Evolutionary conservation across 23 tunicate species (phyloP).

Genomic region (Oikopleura vanhoeffeni): DNA sequence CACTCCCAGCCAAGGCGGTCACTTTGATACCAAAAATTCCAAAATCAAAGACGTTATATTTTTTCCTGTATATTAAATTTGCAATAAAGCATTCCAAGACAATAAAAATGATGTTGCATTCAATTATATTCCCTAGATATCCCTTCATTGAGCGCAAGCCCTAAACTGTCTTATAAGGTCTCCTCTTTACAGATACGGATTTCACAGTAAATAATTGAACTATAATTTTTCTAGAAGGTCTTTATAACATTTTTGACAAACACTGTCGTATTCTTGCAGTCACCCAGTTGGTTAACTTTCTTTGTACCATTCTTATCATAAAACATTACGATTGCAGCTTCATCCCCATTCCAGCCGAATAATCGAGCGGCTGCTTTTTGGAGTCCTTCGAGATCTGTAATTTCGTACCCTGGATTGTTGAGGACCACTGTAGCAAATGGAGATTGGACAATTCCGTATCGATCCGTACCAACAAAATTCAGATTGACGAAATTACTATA

Average conservation of each 20-base stretch:
- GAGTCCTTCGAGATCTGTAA: not conserved
- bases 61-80: too few species aligned
- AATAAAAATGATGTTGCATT: too few species aligned
- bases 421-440: not conserved
- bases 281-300: not conserved
- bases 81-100: too few species aligned
- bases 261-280: conserved; percentile 12
- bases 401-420: not conserved
- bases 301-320: not conserved
- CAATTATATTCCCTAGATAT: too few species aligned
- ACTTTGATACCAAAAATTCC: too few species aligned
- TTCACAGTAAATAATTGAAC: too few species aligned
- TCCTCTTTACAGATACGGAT: too few species aligned
- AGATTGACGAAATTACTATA: not conserved
- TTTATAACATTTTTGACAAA: not conserved
- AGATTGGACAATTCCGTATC: not conserved
- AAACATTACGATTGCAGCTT: not conserved
- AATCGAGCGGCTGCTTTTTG: not conserved
- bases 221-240: too few species aligned
- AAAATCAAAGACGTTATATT: too few species aligned
- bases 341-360: conserved; percentile 4
- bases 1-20: too few species aligned
- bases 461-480: not conserved
- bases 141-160: too few species aligned
- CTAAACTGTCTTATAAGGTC: too few species aligned